Conservation (phyloP, 2,797 vertebrate species). For the Iguana delicatissima region DNA sequence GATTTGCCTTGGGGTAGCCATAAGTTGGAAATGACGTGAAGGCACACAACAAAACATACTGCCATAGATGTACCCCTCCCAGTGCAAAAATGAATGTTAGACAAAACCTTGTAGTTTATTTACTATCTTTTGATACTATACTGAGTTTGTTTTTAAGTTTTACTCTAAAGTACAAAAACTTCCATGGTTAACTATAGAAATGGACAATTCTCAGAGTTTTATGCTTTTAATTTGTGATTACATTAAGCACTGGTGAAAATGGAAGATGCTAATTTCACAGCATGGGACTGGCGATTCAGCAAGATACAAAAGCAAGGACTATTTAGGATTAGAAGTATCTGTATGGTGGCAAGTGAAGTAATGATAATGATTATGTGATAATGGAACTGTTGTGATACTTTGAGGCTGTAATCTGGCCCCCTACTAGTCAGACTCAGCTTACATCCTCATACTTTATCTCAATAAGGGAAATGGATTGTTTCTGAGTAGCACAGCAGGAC, state of each 20-base stretch:
- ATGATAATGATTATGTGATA: conserved; percentile 67
- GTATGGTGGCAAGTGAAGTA: conserved; percentile 56
- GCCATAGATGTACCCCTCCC: background rate
- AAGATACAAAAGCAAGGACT: conserved; percentile 59
- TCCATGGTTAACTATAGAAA: conserved; percentile 15
- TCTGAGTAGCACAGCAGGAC: conserved; percentile 61
- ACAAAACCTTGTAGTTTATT: background rate
- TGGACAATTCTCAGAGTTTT: conserved; percentile 9
- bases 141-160: background rate
- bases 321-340: conserved; percentile 51
- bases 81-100: conserved; percentile 1
- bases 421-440: conserved; percentile 59
- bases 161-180: background rate
- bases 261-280: conserved; percentile 66
- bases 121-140: conserved; percentile 1
- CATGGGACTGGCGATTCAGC: conserved; percentile 52
- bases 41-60: background rate
- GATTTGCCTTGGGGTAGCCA: too few relatives aligned
- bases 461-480: conserved; percentile 64
- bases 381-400: conserved; percentile 65
- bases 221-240: conserved; percentile 62
- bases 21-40: too few relatives aligned
- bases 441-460: conserved; percentile 63
- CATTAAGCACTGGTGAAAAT: conserved; percentile 59
- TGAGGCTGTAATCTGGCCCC: conserved; percentile 64